Percentiles rank a stretch among this genome's conserved stretches.
Evolutionary conservation across 2,113 vertebrate species (phyloP).

Genomic region (Corythoichthys intestinalis): DNA sequence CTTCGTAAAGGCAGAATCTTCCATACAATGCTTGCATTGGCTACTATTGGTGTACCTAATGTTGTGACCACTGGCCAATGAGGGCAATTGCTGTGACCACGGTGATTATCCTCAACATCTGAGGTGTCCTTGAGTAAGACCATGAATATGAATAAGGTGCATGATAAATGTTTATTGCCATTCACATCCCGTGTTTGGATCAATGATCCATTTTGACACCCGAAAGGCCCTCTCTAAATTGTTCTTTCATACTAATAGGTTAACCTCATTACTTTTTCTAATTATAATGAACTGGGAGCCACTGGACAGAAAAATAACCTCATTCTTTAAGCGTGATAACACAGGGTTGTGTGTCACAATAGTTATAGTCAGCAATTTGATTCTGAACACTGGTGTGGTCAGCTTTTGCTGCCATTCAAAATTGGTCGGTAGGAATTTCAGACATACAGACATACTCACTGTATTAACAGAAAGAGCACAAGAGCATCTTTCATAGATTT

Average conservation of each 20-base stretch:
- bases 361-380: too few species aligned
- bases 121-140: neutral
- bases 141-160: neutral
- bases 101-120: neutral
- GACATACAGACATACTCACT: too few species aligned
- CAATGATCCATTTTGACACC: neutral
- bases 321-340: too few species aligned
- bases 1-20: neutral
- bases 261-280: neutral
- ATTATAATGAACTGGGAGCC: too few species aligned
- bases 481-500: too few species aligned
- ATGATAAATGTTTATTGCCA: neutral
- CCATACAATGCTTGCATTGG: neutral
- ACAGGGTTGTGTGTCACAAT: too few species aligned
- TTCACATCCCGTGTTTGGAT: neutral
- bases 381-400: too few species aligned
- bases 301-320: too few species aligned
- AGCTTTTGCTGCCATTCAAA: too few species aligned
- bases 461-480: too few species aligned
- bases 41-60: too few species aligned
- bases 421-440: too few species aligned
- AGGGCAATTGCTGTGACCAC: neutral
- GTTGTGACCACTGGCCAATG: neutral
- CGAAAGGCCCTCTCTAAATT: neutral
- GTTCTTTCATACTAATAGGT: neutral